Evolutionary conservation across 2,888 invertebrate species (phyloP), one percentile per base, ranked within the genome.

Genomic region (Villa cingulata): DNA sequence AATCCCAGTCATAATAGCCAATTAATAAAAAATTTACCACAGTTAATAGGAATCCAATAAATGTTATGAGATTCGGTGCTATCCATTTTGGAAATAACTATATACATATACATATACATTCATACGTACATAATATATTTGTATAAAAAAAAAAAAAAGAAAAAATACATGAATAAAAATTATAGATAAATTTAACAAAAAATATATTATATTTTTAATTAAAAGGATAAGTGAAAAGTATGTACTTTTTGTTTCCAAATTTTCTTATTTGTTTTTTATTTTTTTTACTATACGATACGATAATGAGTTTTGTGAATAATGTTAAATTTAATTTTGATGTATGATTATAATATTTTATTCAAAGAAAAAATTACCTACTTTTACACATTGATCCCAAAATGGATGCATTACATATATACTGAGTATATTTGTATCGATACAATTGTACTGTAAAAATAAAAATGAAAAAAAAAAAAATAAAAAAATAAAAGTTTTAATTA

Each of bases 331-430:
- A n/a, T n/a, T n/a, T n/a, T n/a, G n/a, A n/a, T n/a, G n/a, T n/a
- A n/a, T n/a, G n/a, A n/a, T n/a, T n/a, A n/a, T n/a, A n/a, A n/a
- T n/a, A n/a, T n/a, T n/a, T n/a, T n/a, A n/a, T n/a, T n/a, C n/a
- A n/a, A n/a, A n/a, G n/a, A n/a, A n/a, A n/a, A 15, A 34, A 34
- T 32, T 32, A 32, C 29, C 29, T 74, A 96, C 97, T 82, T 95
- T 80, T 12, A 98, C 95, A 59, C 92, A 81, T 98, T 83, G 83
- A 70, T 98, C 86, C 98, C 98, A 98, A 72, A 98, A 97, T 45
- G 98, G 98, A 71, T 98, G 97, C 86, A 96, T 96, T 58, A 98
- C 81, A 80, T 98, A 94, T 57, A 87, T 86, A 68, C 96, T 94
- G 46, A 98, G 77, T 36, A 92, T 83, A 66, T 92, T 94, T 40